Base-by-base conservation (phyloP, 2,113 vertebrate species). In the Lepus timidus region DNA sequence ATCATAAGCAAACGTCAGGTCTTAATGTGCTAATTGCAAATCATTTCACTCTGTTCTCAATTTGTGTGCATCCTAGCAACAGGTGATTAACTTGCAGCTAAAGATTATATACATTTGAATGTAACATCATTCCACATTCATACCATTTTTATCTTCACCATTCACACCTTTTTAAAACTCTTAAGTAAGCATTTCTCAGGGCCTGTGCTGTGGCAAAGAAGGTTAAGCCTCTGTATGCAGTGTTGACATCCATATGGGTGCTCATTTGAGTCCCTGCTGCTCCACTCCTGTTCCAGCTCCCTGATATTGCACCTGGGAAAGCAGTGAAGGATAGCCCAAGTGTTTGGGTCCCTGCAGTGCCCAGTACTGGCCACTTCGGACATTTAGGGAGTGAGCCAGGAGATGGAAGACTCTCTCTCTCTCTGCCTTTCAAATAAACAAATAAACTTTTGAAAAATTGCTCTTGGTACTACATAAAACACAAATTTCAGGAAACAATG, bases 401-500 rank as follows among this genome's bases (percentile, higher is more conserved):
- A 44, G 44, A 44, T 44, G 6, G 44, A 44, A 44, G 44, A 44
- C 44, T 7, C 6, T 7, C 44, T 44, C 44, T 44, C 44, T 7
- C 44, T 44, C 44, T 44, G 44, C 44, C 44, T 44, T 44, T 44
- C 44, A 44, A 44, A 44, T 44, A 44, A 44, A 44, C 44, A 44
- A 39, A 5, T 39, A 39, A 44, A 44, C 44, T 44, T 20, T 90
- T 75, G 93, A 83, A 94, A 80, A 12, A 81, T 89, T 81, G 90
- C 9, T 67, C 1, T 80, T 79, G 58, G 52, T 61, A 88, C 68
- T 95, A 4, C 22, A 80, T 93, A 96, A 44, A 44, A 88, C 76
- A 29, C 52, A 95, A 94, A 96, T 95, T 85, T 97, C 94, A 96
- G 25, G 92, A 94, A 97, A 95, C 65, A 91, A 61, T 95, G 96